Conservation (phyloP, 2,797 vertebrate species). For the Gymnodraco acuticeps region DNA sequence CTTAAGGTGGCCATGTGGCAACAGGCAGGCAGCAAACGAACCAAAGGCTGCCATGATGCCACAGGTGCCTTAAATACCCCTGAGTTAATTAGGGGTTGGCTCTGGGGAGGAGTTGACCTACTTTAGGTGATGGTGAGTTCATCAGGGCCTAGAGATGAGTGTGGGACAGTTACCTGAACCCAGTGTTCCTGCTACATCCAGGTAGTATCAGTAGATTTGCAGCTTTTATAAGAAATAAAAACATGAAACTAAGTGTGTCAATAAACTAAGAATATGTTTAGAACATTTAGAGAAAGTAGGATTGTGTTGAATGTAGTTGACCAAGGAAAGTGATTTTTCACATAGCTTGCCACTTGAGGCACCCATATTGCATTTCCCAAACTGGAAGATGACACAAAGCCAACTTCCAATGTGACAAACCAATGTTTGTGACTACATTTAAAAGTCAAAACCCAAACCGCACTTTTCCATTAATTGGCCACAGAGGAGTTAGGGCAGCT, state of each 20-base stretch:
- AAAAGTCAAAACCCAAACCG: constrained; percentile 46
- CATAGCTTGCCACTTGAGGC: constrained; percentile 34
- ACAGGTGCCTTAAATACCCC: too few relatives aligned
- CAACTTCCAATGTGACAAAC: constrained; percentile 57
- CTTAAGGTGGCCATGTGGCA: too few relatives aligned
- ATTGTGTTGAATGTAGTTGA: neutral
- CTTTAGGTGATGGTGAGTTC: too few relatives aligned
- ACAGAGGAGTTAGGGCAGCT: constrained; percentile 58
- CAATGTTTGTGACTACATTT: constrained; percentile 38
- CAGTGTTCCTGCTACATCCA: too few relatives aligned
- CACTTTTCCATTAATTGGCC: constrained; percentile 61
- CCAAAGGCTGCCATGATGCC: too few relatives aligned
- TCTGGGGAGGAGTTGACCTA: too few relatives aligned
- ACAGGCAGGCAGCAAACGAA: too few relatives aligned
- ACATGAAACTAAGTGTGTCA: neutral
- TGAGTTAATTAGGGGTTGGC: too few relatives aligned
- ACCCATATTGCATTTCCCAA: neutral
- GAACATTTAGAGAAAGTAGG: neutral
- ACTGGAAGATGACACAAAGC: constrained; percentile 22
- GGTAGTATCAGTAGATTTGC: constrained; percentile 10
- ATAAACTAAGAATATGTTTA: neutral
- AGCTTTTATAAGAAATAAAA: neutral
- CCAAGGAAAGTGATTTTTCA: constrained; percentile 6
- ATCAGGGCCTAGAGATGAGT: too few relatives aligned
- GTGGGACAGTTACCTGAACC: too few relatives aligned